Evolutionary conservation across 2,797 vertebrate species (phyloP).

Genomic region (Parotocinclus haroldoi): DNA sequence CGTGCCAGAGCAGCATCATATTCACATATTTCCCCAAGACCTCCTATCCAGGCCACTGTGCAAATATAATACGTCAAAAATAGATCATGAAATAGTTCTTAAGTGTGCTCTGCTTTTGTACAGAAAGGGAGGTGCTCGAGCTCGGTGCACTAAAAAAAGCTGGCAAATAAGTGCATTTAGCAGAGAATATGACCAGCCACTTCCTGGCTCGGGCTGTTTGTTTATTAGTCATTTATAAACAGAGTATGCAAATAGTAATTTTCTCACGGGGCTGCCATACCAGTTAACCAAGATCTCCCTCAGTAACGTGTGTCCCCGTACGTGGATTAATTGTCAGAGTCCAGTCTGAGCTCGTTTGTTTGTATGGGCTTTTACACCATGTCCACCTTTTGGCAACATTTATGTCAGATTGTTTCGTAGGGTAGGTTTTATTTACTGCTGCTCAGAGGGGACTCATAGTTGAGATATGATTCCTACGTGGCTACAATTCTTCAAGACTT

Average conservation of each 20-base stretch:
- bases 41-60: constrained; percentile 70
- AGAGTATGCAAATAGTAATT: constrained; percentile 24
- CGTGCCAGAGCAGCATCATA: constrained; percentile 13
- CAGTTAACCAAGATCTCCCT: constrained; percentile 5
- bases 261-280: constrained; percentile 10
- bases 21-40: constrained; percentile 53
- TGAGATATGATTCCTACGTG: too few species aligned
- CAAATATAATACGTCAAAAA: constrained; percentile 77
- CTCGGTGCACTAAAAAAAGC: constrained; percentile 16
- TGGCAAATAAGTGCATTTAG: too few species aligned
- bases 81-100: constrained; percentile 79
- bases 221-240: constrained; percentile 2
- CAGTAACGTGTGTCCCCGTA: constrained; percentile 14
- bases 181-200: too few species aligned
- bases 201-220: constrained; percentile 1
- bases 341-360: too few species aligned
- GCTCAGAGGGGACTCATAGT: too few species aligned
- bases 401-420: too few species aligned
- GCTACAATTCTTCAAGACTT: too few species aligned
- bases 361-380: too few species aligned
- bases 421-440: too few species aligned
- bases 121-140: constrained; percentile 31
- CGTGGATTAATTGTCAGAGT: too few species aligned
- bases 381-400: too few species aligned
- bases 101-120: constrained; percentile 68